phyloP scores from a whole-genome alignment of 2,797 vertebrate genomes.

The Gila robusta region DNA sequence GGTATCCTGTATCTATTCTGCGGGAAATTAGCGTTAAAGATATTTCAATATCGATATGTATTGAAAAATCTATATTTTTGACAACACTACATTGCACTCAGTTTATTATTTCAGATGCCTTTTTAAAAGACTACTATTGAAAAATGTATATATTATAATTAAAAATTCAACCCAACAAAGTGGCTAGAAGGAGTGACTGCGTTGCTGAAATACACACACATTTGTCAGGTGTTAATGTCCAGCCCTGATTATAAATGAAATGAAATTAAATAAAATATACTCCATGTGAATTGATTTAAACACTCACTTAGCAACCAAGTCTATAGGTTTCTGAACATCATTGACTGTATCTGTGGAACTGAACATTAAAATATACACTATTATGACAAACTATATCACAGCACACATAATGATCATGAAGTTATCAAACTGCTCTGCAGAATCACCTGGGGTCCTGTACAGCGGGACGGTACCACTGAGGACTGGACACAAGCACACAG shows the following conservation, averaged over 20 bases:
- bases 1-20: too few relatives aligned
- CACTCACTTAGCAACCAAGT: not conserved
- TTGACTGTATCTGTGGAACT: not conserved
- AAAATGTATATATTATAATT: too few relatives aligned
- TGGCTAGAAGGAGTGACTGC: too few relatives aligned
- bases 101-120: too few relatives aligned
- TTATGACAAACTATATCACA: not conserved
- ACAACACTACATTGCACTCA: too few relatives aligned
- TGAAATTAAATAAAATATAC: not conserved
- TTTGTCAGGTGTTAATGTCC: not conserved
- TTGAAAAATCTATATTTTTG: too few relatives aligned
- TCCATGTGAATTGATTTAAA: not conserved
- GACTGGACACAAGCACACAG: constrained; percentile 72
- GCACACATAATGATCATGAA: not conserved
- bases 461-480: constrained; percentile 53
- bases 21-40: too few relatives aligned
- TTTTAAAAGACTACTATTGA: too few relatives aligned
- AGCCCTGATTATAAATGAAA: not conserved
- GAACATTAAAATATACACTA: not conserved
- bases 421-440: constrained; percentile 5
- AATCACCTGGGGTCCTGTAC: constrained; percentile 31
- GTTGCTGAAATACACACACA: too few relatives aligned
- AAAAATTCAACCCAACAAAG: too few relatives aligned
- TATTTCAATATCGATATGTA: too few relatives aligned
- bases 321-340: not conserved